Conservation (phyloP, 2,113 vertebrate species). For the Eublepharis macularius region DNA sequence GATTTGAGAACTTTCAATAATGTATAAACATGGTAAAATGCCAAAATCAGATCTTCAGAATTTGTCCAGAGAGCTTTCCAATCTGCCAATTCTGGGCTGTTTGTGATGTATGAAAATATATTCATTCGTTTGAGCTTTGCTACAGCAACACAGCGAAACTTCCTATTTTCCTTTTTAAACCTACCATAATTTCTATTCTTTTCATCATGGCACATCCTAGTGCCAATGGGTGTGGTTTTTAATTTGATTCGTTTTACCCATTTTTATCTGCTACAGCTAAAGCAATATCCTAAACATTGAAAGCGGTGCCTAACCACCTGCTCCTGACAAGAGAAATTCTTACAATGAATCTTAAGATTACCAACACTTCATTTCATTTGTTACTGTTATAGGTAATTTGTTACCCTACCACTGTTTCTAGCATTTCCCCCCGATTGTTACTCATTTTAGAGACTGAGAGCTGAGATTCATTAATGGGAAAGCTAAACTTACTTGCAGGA, state of each 20-base stretch:
- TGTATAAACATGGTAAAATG: neutral
- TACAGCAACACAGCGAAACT: neutral
- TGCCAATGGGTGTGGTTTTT: neutral
- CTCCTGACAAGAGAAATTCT: neutral
- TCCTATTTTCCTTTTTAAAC: neutral
- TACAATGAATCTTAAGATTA: too few relatives aligned
- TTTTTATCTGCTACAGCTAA: neutral
- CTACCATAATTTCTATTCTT: neutral
- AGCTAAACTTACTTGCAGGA: constrained; percentile 86
- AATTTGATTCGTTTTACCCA: neutral
- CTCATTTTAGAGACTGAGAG: neutral
- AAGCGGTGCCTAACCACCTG: neutral
- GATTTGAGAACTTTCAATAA: neutral
- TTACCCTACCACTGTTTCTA: neutral
- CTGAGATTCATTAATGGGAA: neutral
- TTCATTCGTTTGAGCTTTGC: neutral
- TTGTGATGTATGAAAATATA: neutral
- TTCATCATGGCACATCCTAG: neutral
- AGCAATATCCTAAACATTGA: neutral
- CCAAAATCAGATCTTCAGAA: too few relatives aligned
- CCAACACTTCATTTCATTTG: neutral
- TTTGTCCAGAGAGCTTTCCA: neutral
- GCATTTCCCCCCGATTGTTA: neutral
- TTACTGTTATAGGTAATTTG: neutral
- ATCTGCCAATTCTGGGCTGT: neutral